phyloP scores from a whole-genome alignment of 2,113 vertebrate genomes.

The Dipodomys merriami region DNA sequence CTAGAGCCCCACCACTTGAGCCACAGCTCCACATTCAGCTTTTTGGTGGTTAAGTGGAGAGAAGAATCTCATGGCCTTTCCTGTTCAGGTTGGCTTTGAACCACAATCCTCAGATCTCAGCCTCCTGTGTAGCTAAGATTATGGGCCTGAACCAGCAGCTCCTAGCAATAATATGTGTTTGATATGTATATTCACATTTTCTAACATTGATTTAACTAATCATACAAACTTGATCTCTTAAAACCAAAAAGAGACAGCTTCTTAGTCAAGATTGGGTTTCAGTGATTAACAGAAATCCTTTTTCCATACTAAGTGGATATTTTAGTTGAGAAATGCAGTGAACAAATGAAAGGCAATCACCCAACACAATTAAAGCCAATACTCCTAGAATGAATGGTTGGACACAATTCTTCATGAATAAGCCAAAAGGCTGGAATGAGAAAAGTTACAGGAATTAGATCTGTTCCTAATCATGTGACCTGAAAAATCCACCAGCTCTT shows the following conservation, averaged over 20 bases:
- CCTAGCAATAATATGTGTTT: background rate
- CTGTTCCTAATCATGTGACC: background rate
- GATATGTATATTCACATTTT: background rate
- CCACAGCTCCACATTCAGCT: too few relatives aligned
- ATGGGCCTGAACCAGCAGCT: too few relatives aligned
- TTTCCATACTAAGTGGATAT: background rate
- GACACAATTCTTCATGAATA: background rate
- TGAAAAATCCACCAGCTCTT: background rate
- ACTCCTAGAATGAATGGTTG: background rate
- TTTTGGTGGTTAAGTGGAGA: too few relatives aligned
- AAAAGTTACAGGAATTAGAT: background rate
- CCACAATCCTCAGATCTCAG: too few relatives aligned
- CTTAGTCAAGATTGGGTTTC: background rate
- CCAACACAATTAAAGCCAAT: background rate
- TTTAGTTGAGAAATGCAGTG: background rate
- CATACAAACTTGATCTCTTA: background rate
- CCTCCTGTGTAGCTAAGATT: too few relatives aligned
- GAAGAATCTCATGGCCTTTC: too few relatives aligned
- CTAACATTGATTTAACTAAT: background rate
- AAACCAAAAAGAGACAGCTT: background rate
- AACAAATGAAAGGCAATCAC: background rate
- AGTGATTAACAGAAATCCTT: background rate
- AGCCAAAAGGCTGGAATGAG: background rate
- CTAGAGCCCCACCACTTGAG: too few relatives aligned
- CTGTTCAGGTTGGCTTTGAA: too few relatives aligned